A percentile compares a stretch with the other conserved stretches of the same genome.
Evolutionary conservation across 1,140 invertebrate genomes (phyloP).

Genomic region (Daktulosphaira vitifoliae): DNA sequence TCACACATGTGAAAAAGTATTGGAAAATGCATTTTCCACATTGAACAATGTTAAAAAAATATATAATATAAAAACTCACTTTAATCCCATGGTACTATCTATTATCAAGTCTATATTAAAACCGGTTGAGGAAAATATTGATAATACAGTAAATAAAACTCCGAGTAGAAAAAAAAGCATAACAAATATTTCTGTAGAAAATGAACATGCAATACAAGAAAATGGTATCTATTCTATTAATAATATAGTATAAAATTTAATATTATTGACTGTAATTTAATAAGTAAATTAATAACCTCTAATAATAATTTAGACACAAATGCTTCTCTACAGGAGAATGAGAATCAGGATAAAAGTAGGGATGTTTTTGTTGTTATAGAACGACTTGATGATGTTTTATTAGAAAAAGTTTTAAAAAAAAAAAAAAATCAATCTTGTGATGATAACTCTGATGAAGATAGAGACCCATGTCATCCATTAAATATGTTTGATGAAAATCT

Average conservation of each 20-base stretch:
- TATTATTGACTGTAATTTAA: no score
- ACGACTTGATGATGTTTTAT: neutral
- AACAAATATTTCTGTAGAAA: no score
- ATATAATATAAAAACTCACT: neutral
- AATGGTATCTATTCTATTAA: neutral
- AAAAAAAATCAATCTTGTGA: neutral
- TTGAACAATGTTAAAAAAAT: neutral
- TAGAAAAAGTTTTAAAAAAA: no score
- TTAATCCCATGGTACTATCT: neutral
- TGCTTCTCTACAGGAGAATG: no score
- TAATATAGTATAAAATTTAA: no score
- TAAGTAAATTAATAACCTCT: no score
- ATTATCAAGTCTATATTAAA: slow-evolving; percentile 3
- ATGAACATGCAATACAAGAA: neutral
- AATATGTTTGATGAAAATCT: neutral
- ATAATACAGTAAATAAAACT: neutral
- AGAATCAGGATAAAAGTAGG: no score
- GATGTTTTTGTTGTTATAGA: neutral
- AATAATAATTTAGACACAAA: no score
- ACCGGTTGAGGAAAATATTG: neutral
- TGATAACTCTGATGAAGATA: neutral
- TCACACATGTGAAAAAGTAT: neutral
- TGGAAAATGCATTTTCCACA: slow-evolving; percentile 11
- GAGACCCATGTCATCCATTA: neutral
- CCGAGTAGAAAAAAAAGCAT: no score